These are phyloP conservation scores for Paramisgurnus dabryanus DNA, from an alignment of 2,113 vertebrate species.

Conservation along the genomic window DNA sequence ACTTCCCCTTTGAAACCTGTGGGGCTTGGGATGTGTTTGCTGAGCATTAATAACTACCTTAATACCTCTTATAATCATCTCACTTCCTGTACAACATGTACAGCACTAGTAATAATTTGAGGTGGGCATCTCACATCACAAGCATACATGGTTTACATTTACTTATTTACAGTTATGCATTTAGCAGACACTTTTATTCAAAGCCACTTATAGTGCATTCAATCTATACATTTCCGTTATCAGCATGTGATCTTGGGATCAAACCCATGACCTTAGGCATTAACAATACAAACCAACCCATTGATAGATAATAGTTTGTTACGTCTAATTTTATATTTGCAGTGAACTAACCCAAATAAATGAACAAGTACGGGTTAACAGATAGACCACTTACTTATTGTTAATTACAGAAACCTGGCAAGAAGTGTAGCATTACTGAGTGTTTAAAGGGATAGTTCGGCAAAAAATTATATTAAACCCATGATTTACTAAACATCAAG, in stretches of 20 bases:
- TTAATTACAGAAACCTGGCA: not conserved
- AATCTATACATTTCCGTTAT: too few species aligned
- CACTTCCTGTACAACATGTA: not conserved
- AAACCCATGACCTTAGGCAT: too few species aligned
- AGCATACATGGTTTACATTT: not conserved
- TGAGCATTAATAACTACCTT: conserved; percentile 14
- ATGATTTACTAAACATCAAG: too few species aligned
- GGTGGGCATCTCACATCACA: not conserved
- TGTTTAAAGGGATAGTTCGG: not conserved
- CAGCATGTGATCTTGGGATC: too few species aligned
- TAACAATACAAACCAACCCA: too few species aligned
- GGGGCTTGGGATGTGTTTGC: not conserved
- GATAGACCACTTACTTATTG: not conserved
- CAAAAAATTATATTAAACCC: too few species aligned
- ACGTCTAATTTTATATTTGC: too few species aligned
- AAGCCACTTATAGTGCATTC: too few species aligned
- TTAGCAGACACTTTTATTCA: too few species aligned
- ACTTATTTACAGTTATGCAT: too few species aligned
- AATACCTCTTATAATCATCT: not conserved
- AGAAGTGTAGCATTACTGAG: not conserved
- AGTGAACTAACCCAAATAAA: not conserved
- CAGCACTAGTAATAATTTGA: not conserved
- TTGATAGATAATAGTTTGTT: too few species aligned
- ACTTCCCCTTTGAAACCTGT: conserved; percentile 14
- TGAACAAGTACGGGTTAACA: not conserved